These are phyloP conservation scores for Oasisia sp. DNA, from an alignment of 2,888 invertebrate genomes.

Conservation along the genomic window DNA sequence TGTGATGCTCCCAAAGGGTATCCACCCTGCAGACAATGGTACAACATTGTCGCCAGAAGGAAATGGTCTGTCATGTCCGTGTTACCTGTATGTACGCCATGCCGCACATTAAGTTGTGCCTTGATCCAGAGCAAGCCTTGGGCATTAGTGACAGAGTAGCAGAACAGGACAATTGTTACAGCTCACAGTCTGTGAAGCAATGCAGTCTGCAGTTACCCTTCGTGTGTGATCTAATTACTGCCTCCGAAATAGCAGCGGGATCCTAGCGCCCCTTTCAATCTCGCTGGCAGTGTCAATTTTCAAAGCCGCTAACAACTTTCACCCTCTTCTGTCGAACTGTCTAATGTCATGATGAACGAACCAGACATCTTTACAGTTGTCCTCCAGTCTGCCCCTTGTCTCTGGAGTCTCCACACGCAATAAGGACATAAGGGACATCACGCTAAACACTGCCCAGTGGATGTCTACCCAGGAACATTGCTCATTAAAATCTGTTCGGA, in stretches of 20 bases:
- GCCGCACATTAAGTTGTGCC: not conserved
- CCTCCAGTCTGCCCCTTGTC: not conserved
- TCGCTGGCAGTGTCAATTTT: not conserved
- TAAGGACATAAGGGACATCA: not conserved
- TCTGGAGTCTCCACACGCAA: not conserved
- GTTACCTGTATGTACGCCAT: not conserved
- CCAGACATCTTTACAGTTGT: not conserved
- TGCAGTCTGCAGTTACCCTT: not conserved
- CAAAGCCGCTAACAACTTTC: conserved; percentile 5
- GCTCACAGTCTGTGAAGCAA: not conserved
- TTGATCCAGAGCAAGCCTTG: not conserved
- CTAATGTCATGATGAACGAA: conserved; percentile 10
- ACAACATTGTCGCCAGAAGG: not conserved
- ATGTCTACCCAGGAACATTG: not conserved
- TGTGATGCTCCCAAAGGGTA: not conserved
- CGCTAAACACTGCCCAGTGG: not conserved
- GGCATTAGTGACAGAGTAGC: not conserved
- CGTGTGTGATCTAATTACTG: not conserved
- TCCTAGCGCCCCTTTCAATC: not conserved
- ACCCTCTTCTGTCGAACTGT: not conserved
- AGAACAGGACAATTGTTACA: not conserved
- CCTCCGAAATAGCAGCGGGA: not conserved
- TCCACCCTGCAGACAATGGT: not conserved
- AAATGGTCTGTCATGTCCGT: not conserved
- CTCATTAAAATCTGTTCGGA: conserved; percentile 13